Base-by-base conservation (phyloP, 1,140 invertebrate genomes). In the Aphelinus certus region DNA sequence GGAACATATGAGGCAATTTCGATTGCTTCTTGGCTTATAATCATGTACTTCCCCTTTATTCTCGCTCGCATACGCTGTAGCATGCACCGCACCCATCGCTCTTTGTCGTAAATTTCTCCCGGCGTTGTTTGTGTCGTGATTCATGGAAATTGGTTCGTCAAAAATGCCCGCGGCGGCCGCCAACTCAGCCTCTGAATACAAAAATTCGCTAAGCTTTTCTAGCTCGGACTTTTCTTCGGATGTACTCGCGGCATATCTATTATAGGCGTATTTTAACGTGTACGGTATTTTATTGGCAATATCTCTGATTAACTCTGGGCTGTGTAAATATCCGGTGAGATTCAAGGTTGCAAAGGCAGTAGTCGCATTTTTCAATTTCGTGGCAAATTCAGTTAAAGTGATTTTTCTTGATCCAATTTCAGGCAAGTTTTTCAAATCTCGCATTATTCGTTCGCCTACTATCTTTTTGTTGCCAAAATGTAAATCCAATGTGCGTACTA, bases 201-300 rank as follows among this genome's bases (percentile, higher is more conserved):
- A 2, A 42, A 61, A 61, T 7, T 61, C 3, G 26, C 58, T 61
- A 1, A 61, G 2, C 0, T 43, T 61, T 61, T 46, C 43, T 61
- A 61, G 43, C 7, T 1, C 58, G 42, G 3, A 43, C 2, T 43
- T 3, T 6, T 9, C 9, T 3, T 3, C 7, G 3, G 9, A 3
- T 46, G 4, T 7, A 6, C 9, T 61, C 5, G 1, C 4, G 3
- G 43, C 42, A 7, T 43, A 61, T 61, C 58, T 42, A 42, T 61
- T 61, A 43, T 61, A 61, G 2, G 53, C 3, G 7, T 65, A 75
- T 56, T 71, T 66, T 42, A 55, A 61, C 74, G 61, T 4, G 45
- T 64, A 71, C 43, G 45, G 45, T 26, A 48, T 6, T 65, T 7
- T 47, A n/a, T 43, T 61, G 0, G 1, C 58, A 5, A 61, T 2